Evolutionary conservation across 2,797 vertebrate species (phyloP), one percentile per base, ranked within the genome.

Genomic region (Glossophaga mutica): DNA sequence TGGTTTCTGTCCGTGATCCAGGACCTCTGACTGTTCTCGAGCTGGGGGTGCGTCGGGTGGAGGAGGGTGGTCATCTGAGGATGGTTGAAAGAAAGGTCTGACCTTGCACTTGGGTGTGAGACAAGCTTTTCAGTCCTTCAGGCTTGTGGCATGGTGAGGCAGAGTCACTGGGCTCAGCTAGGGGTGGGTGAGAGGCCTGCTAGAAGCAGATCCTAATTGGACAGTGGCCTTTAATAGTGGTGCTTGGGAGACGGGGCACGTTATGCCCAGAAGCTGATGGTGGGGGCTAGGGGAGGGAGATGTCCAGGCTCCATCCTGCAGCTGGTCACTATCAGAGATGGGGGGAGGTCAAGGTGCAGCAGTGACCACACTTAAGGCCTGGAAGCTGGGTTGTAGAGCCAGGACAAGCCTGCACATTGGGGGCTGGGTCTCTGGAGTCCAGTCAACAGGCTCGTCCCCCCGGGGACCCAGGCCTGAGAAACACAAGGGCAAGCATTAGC

Each of bases 401-500:
- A 11, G 50, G 22, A 65, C 32, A 26, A 42, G 89, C 21, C 85
- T 46, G 22, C 55, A 59, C 37, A 0, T 1, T 19, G 71, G 68
- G 62, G 59, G 5, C n/a, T 86, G 52, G 71, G 44, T 94, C 78
- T n/a, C 78, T 67, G 76, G 50, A 78, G 85, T 65, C 92, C 67
- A 77, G 81, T 37, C 46, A 90, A 77, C 85, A 97, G 77, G 37
- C 81, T 74, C 67, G 42, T 67, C 44, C 71, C 52, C 52, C 52
- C 44, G 39, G 39, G 22, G 83, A 73, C 76, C 42, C 48, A 50
- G 87, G 65, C 90, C 74, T 90, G 90, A 70, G 95, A 87, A 94
- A 87, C 73, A 82, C 76, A 68, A 65, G 84, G 83, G 34, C 71
- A 89, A 90, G 79, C 77, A 48, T 97, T 97, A 91, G 74, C 88